phyloP scores from a whole-genome alignment of 2,888 invertebrate species.

The Clunio marinus region DNA sequence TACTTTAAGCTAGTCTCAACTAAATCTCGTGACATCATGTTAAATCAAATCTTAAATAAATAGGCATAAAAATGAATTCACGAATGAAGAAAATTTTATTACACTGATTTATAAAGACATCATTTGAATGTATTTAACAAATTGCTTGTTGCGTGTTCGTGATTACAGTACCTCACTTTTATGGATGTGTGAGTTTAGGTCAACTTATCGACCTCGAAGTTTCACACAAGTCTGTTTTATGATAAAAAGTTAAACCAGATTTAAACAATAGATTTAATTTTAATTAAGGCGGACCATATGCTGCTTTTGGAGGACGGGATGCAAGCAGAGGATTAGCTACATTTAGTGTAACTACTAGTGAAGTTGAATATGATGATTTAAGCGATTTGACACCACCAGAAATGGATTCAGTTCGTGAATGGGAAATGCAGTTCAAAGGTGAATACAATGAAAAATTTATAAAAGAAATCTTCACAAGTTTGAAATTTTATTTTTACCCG shows the following conservation, averaged over 20 bases:
- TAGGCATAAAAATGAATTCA: too few relatives aligned
- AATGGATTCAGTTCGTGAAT: conserved; percentile 93
- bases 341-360: conserved; percentile 75
- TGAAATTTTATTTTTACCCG: conserved; percentile 42
- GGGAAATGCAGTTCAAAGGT: conserved; percentile 98
- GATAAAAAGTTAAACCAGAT: background rate
- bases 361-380: conserved; percentile 89
- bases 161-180: too few relatives aligned
- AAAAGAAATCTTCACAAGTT: background rate
- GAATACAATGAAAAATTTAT: conserved; percentile 42
- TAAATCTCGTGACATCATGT: too few relatives aligned
- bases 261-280: conserved; percentile 24
- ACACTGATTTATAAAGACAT: too few relatives aligned
- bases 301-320: conserved; percentile 91
- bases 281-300: conserved; percentile 81
- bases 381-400: conserved; percentile 88
- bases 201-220: too few relatives aligned
- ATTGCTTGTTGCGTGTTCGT: too few relatives aligned
- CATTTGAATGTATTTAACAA: too few relatives aligned
- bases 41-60: too few relatives aligned
- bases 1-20: too few relatives aligned
- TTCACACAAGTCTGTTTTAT: too few relatives aligned
- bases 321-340: conserved; percentile 93
- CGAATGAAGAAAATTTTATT: too few relatives aligned
- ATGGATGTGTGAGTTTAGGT: too few relatives aligned